Evolutionary conservation across 1,140 invertebrate genomes (phyloP).

Genomic region (Ruditapes philippinarum): DNA sequence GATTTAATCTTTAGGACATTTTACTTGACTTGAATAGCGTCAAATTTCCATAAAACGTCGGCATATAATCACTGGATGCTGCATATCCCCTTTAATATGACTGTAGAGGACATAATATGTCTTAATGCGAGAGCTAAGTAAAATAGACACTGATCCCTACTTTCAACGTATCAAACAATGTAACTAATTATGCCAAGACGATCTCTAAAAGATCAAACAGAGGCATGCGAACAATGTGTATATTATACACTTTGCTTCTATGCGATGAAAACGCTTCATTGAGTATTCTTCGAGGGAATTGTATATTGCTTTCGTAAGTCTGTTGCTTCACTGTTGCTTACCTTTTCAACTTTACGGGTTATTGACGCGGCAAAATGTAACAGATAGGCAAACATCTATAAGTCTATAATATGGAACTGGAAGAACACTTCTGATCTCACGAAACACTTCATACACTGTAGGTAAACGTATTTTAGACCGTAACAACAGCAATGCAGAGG

Average conservation of each 20-base stretch:
- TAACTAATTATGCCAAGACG: neutral
- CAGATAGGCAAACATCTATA: neutral
- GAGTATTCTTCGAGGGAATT: slow-evolving; percentile 1
- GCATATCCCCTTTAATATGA: slow-evolving; percentile 30
- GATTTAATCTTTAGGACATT: neutral
- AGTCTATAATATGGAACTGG: slow-evolving; percentile 8
- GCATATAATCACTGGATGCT: slow-evolving; percentile 1
- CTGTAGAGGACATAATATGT: neutral
- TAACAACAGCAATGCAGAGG: neutral
- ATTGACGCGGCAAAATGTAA: neutral
- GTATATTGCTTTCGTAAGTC: slow-evolving; percentile 13
- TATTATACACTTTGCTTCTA: slow-evolving; percentile 4
- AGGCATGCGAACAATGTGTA: neutral
- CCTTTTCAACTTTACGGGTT: slow-evolving; percentile 11
- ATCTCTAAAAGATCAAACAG: neutral
- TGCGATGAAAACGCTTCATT: neutral
- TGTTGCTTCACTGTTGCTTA: slow-evolving; percentile 11
- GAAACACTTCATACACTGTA: slow-evolving; percentile 18
- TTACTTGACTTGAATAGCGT: neutral
- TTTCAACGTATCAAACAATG: neutral
- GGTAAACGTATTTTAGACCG: no score
- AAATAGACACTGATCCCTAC: neutral
- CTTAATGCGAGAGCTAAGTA: neutral
- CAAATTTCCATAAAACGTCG: neutral
- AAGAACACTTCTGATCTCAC: slow-evolving; percentile 5